These are phyloP conservation scores for Apantesis nais DNA, from an alignment of 2,888 invertebrate species.

Conservation along the genomic window DNA sequence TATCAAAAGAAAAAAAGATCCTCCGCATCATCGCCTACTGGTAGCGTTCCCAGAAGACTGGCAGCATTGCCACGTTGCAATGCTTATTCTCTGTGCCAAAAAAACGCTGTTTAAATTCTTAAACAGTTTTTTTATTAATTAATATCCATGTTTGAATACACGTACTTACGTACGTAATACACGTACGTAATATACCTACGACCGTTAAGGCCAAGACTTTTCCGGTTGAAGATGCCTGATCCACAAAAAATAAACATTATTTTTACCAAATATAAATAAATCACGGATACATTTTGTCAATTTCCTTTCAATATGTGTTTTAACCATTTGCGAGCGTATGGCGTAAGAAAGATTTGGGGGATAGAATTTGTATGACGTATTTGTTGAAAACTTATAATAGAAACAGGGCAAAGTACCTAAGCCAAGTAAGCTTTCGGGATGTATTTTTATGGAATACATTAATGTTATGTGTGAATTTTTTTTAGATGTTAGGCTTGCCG, in stretches of 20 bases:
- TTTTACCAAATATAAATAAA: constrained; percentile 11
- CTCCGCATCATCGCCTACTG: too few relatives aligned
- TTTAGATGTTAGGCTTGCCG: background rate
- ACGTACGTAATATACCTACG: background rate
- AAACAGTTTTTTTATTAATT: background rate
- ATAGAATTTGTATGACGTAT: constrained; percentile 23
- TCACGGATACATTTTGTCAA: constrained; percentile 19
- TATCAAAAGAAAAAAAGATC: too few relatives aligned
- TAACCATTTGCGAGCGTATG: constrained; percentile 17
- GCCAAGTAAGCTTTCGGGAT: background rate
- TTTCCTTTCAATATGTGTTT: constrained; percentile 23
- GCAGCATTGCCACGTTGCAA: too few relatives aligned
- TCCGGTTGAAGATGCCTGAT: background rate
- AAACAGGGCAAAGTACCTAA: background rate
- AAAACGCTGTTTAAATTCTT: too few relatives aligned
- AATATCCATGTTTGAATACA: background rate
- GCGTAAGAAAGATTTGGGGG: constrained; percentile 8
- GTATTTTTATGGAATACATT: background rate
- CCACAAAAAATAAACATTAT: background rate
- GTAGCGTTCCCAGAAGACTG: too few relatives aligned
- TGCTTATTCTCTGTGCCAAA: too few relatives aligned
- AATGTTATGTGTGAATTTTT: background rate
- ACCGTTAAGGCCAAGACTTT: background rate
- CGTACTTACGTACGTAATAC: too few relatives aligned
- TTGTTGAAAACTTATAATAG: constrained; percentile 13